A percentile compares a stretch with the other conserved stretches of the same genome.
Conservation (phyloP, 2,888 invertebrate genomes). For the Psylliodes chrysocephalus region DNA sequence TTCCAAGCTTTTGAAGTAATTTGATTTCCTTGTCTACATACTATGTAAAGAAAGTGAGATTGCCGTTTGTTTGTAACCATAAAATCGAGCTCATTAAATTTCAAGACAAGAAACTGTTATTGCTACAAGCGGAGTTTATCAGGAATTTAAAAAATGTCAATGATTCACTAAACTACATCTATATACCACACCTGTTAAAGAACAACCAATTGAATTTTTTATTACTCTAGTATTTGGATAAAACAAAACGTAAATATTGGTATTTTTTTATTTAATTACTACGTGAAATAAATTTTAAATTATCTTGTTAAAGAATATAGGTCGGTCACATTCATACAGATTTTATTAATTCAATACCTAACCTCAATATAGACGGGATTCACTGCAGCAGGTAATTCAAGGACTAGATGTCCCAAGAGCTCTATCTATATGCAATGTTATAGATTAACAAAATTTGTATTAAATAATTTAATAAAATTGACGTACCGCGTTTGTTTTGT, state of each 20-base stretch:
- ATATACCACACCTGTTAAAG: conserved; percentile 16
- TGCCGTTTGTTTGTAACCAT: conserved; percentile 3
- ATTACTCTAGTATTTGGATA: not conserved
- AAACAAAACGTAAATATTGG: not conserved
- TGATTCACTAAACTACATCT: conserved; percentile 18
- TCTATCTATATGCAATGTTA: no score
- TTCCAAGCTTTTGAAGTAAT: not conserved
- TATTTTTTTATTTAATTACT: no score
- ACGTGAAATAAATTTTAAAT: no score
- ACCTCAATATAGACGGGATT: no score
- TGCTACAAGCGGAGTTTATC: not conserved
- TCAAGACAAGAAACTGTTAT: conserved; percentile 10
- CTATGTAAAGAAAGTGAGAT: conserved; percentile 12
- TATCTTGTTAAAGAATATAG: no score
- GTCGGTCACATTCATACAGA: no score
- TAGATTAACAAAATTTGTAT: no score
- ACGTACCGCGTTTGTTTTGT: no score
- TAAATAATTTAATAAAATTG: no score
- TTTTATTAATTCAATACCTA: no score
- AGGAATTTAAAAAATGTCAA: conserved; percentile 8
- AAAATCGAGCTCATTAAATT: conserved; percentile 17
- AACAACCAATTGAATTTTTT: not conserved
- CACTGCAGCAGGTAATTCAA: no score
- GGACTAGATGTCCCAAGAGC: no score
- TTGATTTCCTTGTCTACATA: not conserved